Base-by-base conservation (phyloP, 1,140 invertebrate genomes). In the Drosophila azteca region DNA sequence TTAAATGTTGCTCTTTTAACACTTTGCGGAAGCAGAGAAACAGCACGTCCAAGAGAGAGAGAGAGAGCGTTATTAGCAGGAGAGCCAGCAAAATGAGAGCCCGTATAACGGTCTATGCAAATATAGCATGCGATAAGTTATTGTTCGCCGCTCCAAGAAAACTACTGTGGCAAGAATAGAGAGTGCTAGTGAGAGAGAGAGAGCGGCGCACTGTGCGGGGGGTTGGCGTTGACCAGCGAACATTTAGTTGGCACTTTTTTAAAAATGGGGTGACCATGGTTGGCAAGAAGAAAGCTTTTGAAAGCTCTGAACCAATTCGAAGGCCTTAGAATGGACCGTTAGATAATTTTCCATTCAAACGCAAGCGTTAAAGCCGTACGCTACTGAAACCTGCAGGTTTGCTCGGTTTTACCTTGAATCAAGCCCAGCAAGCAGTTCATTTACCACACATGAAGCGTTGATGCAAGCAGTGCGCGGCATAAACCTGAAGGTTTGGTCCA, bases 51-150 rank as follows among this genome's bases (percentile, higher is more conserved):
- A 48, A 44, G 50, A 62, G 35, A 29, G 43, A 39, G 24, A 48
- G 41, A 67, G 45, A n/a, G 26, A 63, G 41, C 22, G 3, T 24
- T 24, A 24, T 24, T 3, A 24, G 22, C n/a, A 24, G 22, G 3
- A 9, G 54, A 53, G 55, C 35, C 8, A 53, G 8, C 48, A 2
- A 24, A 24, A 24, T 24, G 22, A 24, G 41, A 51, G 54, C 7
- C 13, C 41, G 39, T 26, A 45, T 81, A 81, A 81, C 79, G 79
- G 79, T 81, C 73, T 77, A 55, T 58, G 45, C 8, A 17, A 50
- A 66, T 63, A 60, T 84, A 62, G 82, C 81, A 84, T 84, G 81
- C 73, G 60, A 84, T 77, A 67, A 59, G 26, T 1, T 5, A 9
- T 13, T 41, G 24, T 35, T 9, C 3, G 13, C 2, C 50, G 31